These are phyloP conservation scores for Nephrotoma guestfalica DNA, from an alignment of 2,888 invertebrate genomes.

Conservation along the genomic window DNA sequence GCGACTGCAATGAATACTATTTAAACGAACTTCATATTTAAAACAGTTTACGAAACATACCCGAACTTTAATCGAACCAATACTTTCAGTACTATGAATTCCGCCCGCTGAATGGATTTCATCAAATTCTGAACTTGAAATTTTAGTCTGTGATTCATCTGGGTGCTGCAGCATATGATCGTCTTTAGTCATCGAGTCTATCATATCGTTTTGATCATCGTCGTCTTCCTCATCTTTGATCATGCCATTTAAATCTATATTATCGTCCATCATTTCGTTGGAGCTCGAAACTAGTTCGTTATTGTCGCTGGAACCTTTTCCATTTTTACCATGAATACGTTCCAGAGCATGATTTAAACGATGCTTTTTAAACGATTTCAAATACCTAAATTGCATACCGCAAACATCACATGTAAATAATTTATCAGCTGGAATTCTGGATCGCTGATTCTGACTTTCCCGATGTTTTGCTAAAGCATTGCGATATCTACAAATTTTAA, in stretches of 20 bases:
- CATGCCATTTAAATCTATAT: conserved; percentile 44
- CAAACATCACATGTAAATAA: conserved; percentile 83
- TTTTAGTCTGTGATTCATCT: conserved; percentile 16
- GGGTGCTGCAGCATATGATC: conserved; percentile 7
- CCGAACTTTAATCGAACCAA: background rate
- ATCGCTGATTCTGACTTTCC: conserved; percentile 73
- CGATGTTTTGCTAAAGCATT: conserved; percentile 74
- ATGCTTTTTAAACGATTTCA: conserved; percentile 83
- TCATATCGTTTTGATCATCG: conserved; percentile 55
- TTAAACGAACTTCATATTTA: background rate
- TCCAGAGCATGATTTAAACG: conserved; percentile 75
- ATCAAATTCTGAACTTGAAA: conserved; percentile 25
- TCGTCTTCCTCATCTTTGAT: conserved; percentile 35
- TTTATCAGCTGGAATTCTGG: conserved; percentile 74
- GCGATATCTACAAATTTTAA: conserved; percentile 37
- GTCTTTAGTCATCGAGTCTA: conserved; percentile 46
- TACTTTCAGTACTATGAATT: conserved; percentile 30
- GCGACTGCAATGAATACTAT: background rate
- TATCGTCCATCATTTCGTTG: conserved; percentile 46
- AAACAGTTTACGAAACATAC: background rate
- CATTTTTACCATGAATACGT: conserved; percentile 58
- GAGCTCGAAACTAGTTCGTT: conserved; percentile 59
- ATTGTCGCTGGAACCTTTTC: conserved; percentile 24
- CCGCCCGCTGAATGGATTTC: conserved; percentile 12
- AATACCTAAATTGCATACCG: conserved; percentile 75